A percentile compares a stretch with the other conserved stretches of the same genome.
Evolutionary conservation across 2,113 vertebrate genomes (phyloP).

Genomic region (mouse (Mus musculus)): GRCm39 chr3:20380001-20380500

Average conservation of each 20-base stretch:
- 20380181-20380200: not conserved
- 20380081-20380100: not conserved
- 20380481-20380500: conserved; percentile 57
- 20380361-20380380: not conserved
- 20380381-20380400: conserved; percentile 13
- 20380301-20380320: not conserved
- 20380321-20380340: not conserved
- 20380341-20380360: not conserved
- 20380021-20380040: not conserved
- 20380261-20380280: not conserved
- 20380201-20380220: not conserved
- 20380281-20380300: conserved; percentile 45
- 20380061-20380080: not conserved
- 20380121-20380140: not conserved
- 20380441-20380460: conserved; percentile 65
- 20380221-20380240: not conserved
- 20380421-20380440: conserved; percentile 44
- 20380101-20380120: not conserved
- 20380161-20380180: conserved; percentile 1
- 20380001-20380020: not conserved
- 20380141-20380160: conserved; percentile 32
- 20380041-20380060: not conserved
- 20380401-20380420: conserved; percentile 70
- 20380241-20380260: not conserved
- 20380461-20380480: conserved; percentile 74